A percentile compares a stretch with the other conserved stretches of the same genome.
phyloP scores from a whole-genome alignment of 2,797 vertebrate genomes.

The Hirundo rustica region DNA sequence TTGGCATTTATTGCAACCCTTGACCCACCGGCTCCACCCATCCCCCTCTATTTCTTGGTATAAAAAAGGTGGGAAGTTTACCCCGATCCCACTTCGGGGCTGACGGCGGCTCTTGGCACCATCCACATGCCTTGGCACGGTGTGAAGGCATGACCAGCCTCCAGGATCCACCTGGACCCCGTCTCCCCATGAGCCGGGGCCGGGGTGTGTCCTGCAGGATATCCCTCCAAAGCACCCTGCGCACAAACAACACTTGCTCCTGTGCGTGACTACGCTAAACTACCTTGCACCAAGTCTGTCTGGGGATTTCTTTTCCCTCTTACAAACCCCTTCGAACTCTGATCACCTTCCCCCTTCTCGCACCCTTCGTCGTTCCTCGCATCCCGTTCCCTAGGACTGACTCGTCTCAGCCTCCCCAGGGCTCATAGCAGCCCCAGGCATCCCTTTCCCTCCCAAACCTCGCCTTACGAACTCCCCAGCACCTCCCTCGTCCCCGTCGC shows the following conservation, averaged over 20 bases:
- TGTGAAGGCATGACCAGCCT: background rate
- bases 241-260: background rate
- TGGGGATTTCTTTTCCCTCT: background rate
- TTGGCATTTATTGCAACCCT: background rate
- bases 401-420: background rate
- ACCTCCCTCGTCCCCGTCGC: background rate
- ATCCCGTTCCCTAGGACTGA: too few relatives aligned
- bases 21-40: background rate
- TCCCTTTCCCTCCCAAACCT: too few relatives aligned
- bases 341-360: background rate
- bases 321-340: too few relatives aligned
- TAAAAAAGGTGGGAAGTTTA: background rate
- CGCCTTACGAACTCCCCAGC: background rate
- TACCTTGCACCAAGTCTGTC: fast-evolving
- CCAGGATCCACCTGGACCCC: background rate
- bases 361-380: background rate
- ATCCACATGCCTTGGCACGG: fast-evolving
- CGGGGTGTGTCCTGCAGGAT: background rate
- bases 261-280: background rate
- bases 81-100: background rate
- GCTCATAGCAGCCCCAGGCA: background rate
- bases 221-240: background rate
- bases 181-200: too few relatives aligned
- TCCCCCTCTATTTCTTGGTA: background rate
- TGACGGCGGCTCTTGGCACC: background rate